A percentile compares a stretch with the other conserved stretches of the same genome.
Evolutionary conservation across 2,113 vertebrate genomes (phyloP).

Genomic region (Mirza zaza): DNA sequence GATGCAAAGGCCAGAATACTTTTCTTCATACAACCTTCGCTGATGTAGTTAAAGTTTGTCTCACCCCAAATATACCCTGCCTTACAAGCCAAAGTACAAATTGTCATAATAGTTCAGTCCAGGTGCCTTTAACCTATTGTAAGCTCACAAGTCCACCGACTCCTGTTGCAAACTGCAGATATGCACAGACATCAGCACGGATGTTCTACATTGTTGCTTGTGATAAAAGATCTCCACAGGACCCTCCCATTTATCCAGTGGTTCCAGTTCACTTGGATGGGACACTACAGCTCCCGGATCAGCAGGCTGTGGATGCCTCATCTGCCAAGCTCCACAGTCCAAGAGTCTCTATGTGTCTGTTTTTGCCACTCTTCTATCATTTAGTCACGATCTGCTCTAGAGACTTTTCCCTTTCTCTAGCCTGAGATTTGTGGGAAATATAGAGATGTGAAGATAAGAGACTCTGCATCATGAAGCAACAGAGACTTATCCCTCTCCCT

Average conservation of each 20-base stretch:
- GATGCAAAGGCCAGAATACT: neutral
- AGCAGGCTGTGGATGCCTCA: neutral
- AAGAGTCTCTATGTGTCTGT: neutral
- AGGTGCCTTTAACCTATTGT: neutral
- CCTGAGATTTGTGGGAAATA: neutral
- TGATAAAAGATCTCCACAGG: fast-evolving
- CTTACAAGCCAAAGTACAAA: neutral
- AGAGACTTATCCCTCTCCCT: neutral
- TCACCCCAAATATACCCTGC: neutral
- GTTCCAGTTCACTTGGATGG: slow-evolving; percentile 5
- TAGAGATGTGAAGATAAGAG: neutral
- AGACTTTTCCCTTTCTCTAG: neutral
- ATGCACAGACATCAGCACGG: fast-evolving
- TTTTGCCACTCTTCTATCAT: neutral
- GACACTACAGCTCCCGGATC: too few species aligned
- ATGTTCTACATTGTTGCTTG: neutral
- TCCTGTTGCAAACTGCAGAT: neutral
- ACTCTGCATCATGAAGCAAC: neutral
- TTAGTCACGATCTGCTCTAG: neutral
- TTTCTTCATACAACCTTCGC: neutral
- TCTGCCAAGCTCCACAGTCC: neutral
- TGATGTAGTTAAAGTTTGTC: neutral
- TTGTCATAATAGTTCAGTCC: neutral
- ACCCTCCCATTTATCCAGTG: neutral
- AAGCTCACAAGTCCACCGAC: fast-evolving